A percentile compares a stretch with the other conserved stretches of the same genome.
These are phyloP conservation scores for Ferrisia virgata DNA, from an alignment of 2,888 invertebrate genomes.

Conservation along the genomic window DNA sequence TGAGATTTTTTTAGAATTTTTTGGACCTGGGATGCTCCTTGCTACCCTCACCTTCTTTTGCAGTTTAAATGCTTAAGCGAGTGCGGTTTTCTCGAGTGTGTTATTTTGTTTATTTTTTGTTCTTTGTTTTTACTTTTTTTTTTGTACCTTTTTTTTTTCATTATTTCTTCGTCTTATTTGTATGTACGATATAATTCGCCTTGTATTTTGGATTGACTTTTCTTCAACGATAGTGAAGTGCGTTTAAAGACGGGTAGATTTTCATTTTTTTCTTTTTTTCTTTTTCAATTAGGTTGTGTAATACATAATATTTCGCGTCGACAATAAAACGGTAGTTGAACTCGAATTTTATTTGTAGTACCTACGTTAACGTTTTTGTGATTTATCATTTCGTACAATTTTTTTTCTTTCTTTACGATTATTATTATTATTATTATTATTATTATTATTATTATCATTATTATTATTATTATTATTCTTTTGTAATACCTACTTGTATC, in stretches of 20 bases:
- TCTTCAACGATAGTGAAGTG: not conserved
- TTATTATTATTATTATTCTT: not conserved
- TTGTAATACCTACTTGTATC: too few species aligned
- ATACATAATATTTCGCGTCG: not conserved
- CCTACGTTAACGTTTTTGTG: not conserved
- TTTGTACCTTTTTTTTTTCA: not conserved
- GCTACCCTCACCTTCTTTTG: not conserved
- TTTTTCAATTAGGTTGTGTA: not conserved
- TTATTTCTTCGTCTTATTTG: not conserved
- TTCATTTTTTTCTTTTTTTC: not conserved
- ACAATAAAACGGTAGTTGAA: not conserved
- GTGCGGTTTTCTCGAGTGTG: not conserved
- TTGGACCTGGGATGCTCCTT: not conserved
- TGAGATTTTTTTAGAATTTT: not conserved
- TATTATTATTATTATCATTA: not conserved
- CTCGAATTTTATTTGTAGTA: not conserved
- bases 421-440: not conserved
- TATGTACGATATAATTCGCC: not conserved
- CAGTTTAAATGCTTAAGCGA: not conserved
- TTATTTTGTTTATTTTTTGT: not conserved
- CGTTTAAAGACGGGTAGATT: not conserved
- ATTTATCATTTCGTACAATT: not conserved
- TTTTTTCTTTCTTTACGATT: not conserved
- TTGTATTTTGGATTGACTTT: not conserved
- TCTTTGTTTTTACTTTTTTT: too few species aligned